These are phyloP conservation scores for Egretta garzetta DNA, from an alignment of 2,113 vertebrate genomes.

Conservation along the genomic window DNA sequence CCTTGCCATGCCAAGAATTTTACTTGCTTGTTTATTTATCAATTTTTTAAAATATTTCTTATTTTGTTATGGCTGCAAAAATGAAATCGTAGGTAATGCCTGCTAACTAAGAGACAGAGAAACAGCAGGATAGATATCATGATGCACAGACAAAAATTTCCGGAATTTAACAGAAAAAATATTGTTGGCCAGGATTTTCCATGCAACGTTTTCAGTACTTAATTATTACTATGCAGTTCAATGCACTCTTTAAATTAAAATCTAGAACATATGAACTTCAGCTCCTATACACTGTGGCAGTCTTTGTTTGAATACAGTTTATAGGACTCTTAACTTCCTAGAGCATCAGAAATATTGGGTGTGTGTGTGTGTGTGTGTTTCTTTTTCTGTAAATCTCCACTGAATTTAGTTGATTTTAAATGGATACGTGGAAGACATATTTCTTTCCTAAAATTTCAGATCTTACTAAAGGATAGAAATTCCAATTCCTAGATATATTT, in stretches of 20 bases:
- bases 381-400: neutral
- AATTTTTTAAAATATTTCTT: neutral
- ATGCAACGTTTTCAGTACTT: neutral
- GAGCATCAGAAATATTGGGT: neutral
- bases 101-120: neutral
- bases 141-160: neutral
- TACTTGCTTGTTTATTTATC: neutral
- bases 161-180: neutral
- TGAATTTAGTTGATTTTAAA: neutral
- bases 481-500: neutral
- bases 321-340: neutral
- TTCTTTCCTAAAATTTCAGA: neutral
- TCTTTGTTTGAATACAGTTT: neutral
- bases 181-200: neutral
- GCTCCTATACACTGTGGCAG: neutral
- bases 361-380: accelerated
- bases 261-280: neutral
- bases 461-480: neutral
- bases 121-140: neutral
- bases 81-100: neutral
- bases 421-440: neutral
- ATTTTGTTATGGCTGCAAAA: neutral
- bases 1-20: neutral
- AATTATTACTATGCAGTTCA: neutral
- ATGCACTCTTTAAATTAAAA: neutral